Evolutionary conservation across 2,888 invertebrate genomes (phyloP), one percentile per base, ranked within the genome.

Genomic region (Drosophila vallismaia): DNA sequence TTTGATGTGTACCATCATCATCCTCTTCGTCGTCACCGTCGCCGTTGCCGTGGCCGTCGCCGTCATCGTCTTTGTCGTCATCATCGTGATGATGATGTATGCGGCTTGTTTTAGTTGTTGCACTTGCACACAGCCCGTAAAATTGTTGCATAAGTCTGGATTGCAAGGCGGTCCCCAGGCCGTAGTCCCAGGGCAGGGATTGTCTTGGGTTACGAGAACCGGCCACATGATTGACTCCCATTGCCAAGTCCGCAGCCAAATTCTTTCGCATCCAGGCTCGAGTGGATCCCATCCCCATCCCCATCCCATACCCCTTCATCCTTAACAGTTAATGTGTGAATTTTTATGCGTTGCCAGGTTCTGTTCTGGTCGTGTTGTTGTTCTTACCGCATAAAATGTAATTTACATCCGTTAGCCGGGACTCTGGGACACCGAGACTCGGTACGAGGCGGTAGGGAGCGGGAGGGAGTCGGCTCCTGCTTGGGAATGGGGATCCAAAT

Each of bases 261-360:
- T 66, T 56, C 78, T 56, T 44, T 29, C 12, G 51, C 60, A 57
- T 36, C 59, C 60, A 45, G 52, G 48, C 52, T 46, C 38, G 24
- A 55, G 59, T 44, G 44, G 67, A 29, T 40, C 19, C 48, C 19
- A 19, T 19, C 19, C 51, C 33, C 59, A 26, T 24, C 42, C 46
- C 3, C 14, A 45, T 57, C 33, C 72, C 36, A 49, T 56, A 77
- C 62, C 19, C 12, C 40, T 19, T 1, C 40, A 84, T 83, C 82
- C 82, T 83, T 83, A 86, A 86, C 84, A 86, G 88, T 87, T 84
- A 84, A 84, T 87, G 84, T 84, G 84, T 79, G 86, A 84, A 76
- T 79, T 86, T 82, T 88, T 88, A 88, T 88, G 89, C 89, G 80
- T 79, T 82, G 77, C 77, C 87, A 86, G 88, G 81, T 79, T 79